A percentile compares a stretch with the other conserved stretches of the same genome.
These are phyloP conservation scores for Osmerus eperlanus DNA, from an alignment of 2,113 vertebrate genomes.

Conservation along the genomic window DNA sequence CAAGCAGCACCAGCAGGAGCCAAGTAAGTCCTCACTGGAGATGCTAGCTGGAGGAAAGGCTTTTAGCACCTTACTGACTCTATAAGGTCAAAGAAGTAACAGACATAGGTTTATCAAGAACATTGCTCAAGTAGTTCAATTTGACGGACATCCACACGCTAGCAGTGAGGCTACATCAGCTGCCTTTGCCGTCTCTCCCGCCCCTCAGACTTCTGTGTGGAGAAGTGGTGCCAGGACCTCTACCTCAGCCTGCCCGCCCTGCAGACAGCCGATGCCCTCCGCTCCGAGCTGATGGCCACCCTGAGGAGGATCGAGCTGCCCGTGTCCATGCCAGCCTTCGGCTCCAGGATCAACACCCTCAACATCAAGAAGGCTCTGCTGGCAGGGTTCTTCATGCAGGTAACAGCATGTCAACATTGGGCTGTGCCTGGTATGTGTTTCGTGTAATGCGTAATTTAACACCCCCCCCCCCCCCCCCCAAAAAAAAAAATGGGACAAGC, in stretches of 20 bases:
- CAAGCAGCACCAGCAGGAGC: slow-evolving; percentile 66
- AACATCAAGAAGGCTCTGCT: slow-evolving; percentile 83
- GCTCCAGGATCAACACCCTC: slow-evolving; percentile 72
- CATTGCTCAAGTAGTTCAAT: no score
- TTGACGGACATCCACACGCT: no score
- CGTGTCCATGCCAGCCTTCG: slow-evolving; percentile 78
- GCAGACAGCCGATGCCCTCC: slow-evolving; percentile 72
- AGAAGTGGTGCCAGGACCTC: slow-evolving; percentile 81
- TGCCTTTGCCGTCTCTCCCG: no score
- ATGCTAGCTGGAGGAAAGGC: no score
- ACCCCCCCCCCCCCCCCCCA: no score
- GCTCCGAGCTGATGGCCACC: slow-evolving; percentile 74
- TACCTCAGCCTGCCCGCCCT: slow-evolving; percentile 76
- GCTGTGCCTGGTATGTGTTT: no score
- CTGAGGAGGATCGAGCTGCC: slow-evolving; percentile 84
- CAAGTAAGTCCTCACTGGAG: slow-evolving; percentile 48
- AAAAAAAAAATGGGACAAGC: no score
- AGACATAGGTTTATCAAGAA: no score
- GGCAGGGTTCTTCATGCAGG: slow-evolving; percentile 91
- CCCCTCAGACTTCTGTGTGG: slow-evolving; percentile 63
- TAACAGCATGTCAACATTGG: slow-evolving; percentile 28
- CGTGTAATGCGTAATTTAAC: no score
- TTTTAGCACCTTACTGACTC: no score
- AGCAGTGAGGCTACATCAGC: no score
- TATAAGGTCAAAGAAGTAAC: no score